phyloP scores from a whole-genome alignment of 2,113 vertebrate genomes.

The Vidua chalybeata region DNA sequence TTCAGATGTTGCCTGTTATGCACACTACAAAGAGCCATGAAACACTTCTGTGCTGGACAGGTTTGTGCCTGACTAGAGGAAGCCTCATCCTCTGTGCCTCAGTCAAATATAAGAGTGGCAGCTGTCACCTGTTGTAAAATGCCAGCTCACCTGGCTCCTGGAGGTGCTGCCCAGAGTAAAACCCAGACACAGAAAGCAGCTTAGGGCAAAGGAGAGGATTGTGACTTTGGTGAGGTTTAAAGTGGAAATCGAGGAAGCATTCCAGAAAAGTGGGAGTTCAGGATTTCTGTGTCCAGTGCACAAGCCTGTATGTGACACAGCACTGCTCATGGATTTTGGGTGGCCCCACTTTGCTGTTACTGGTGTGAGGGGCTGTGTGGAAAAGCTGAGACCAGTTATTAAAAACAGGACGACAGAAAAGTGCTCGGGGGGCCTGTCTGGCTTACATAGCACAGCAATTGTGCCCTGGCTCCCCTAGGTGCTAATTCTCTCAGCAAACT shows the following conservation, averaged over 20 bases:
- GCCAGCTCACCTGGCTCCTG: not conserved
- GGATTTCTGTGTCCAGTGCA: not conserved
- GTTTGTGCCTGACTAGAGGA: not conserved
- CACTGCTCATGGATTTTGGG: not conserved
- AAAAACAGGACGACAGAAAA: not conserved
- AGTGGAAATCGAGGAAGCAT: not conserved
- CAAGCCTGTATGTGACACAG: not conserved
- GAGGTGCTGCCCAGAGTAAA: not conserved
- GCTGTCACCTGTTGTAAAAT: not conserved
- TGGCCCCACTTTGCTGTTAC: not conserved
- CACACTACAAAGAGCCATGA: not conserved
- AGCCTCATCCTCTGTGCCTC: not conserved
- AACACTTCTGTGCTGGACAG: not conserved
- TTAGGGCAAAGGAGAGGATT: not conserved
- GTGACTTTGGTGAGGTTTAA: not conserved
- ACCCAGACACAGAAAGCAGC: not conserved
- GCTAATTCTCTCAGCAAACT: conserved; percentile 68
- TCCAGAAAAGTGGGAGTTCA: not conserved
- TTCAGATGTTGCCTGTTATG: not conserved
- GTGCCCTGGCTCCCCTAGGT: not conserved
- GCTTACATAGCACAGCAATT: not conserved
- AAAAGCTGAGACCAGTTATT: not conserved
- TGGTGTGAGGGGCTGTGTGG: not conserved
- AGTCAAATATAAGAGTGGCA: not conserved
- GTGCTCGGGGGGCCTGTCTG: conserved; percentile 5